Conservation (phyloP, 2,797 vertebrate species). For the Cephalopachus bancanus region DNA sequence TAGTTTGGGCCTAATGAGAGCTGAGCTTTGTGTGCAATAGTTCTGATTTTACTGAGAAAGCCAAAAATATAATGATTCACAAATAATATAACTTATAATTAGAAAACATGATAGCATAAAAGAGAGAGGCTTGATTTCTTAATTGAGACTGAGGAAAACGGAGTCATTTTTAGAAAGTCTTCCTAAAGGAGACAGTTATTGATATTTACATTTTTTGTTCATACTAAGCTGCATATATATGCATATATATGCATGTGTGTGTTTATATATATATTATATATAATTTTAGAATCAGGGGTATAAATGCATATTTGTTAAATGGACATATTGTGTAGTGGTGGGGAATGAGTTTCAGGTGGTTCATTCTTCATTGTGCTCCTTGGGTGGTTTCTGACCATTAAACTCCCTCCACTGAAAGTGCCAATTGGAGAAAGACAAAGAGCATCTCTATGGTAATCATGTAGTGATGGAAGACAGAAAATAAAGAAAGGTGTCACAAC, state of each 20-base stretch:
- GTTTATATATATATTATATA: too few species aligned
- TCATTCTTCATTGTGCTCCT: too few species aligned
- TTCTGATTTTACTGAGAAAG: neutral
- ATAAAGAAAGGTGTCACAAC: neutral
- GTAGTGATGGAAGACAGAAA: neutral
- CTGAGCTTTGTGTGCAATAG: neutral
- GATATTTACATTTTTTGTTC: neutral
- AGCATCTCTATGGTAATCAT: neutral
- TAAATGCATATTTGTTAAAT: too few species aligned
- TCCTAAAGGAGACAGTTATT: neutral
- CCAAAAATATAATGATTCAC: neutral
- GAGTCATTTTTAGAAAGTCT: neutral
- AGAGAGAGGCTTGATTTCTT: neutral
- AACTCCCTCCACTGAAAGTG: neutral
- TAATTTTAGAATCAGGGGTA: too few species aligned
- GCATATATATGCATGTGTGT: too few species aligned
- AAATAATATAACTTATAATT: neutral
- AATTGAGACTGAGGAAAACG: neutral
- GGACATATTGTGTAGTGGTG: too few species aligned
- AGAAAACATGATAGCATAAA: neutral
- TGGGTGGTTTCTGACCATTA: too few species aligned
- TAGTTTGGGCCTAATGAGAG: neutral
- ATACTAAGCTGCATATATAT: too few species aligned
- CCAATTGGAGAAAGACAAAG: neutral
- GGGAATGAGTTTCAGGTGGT: too few species aligned